Evolutionary conservation across 53 echinoderm and acorn worm species (phyloP), one percentile per base, ranked within the genome.

Genomic region (Henricia sp.): DNA sequence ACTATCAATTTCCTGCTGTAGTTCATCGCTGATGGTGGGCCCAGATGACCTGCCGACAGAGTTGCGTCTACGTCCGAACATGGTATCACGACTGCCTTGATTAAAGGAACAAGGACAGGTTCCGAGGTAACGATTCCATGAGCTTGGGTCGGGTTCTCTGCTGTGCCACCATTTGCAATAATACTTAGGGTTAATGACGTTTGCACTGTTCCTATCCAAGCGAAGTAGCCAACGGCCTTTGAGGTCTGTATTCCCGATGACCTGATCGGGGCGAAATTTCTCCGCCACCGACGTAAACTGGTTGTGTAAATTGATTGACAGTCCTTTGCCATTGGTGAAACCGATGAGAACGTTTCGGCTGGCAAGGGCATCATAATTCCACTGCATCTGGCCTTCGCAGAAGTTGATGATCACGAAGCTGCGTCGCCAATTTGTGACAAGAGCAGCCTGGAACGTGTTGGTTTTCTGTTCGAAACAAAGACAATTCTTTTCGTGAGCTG

Each of bases 51-150:
- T 68, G 20, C 29, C 67, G 17, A 33, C 30, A 14, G 68, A 37
- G 16, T 32, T 51, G 24, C 27, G 54, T 34, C 37, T 50, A 60
- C 86, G 58, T 4, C 57, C 37, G 46, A 59, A 75, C 21, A 48
- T 37, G 34, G 60, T 86, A 34, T 86, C 86, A 14, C 64, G 74
- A 12, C 62, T 52, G 3, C 74, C 86, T 41, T 86, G 86, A 6
- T 59, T 30, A 50, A 86, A 86, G 25, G 74, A 74, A 63, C 86
- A 86, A 13, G 86, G 86, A 32, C 86, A 86, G 19, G 62, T 73
- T 3, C 86, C 86, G n/a, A 86, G 50, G 6, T 46, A 44, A 40
- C 65, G 21, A 63, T 71, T 75, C 86, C 86, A 86, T 37, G 64
- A 60, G 6, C 60, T 56, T 1, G 86, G 86, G 34, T 64, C 75